phyloP scores from a whole-genome alignment of 37 sponge, comb jelly and placozoan genomes.

The Geodia barretti region DNA sequence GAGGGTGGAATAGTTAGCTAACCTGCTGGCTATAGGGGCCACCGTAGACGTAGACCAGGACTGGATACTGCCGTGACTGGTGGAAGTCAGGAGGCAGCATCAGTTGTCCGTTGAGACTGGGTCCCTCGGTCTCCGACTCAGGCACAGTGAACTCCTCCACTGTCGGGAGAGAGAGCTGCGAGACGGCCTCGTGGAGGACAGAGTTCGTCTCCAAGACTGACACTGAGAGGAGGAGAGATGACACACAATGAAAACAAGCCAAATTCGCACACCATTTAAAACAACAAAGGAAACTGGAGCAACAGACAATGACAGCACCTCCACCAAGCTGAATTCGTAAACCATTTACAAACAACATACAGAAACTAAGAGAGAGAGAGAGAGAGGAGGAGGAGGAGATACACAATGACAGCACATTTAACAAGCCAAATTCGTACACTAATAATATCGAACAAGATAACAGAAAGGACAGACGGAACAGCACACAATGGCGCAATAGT shows the following conservation, averaged over 20 bases:
- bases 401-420: too few species aligned
- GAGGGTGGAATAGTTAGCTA: neutral
- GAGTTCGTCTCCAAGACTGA: slow-evolving; percentile 22
- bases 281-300: too few species aligned
- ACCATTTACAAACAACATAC: neutral
- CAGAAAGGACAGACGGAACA: too few species aligned
- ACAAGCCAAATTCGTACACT: too few species aligned
- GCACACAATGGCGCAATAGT: too few species aligned
- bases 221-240: slow-evolving; percentile 6
- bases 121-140: slow-evolving; percentile 5
- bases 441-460: too few species aligned
- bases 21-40: slow-evolving; percentile 81
- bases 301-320: too few species aligned
- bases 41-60: slow-evolving; percentile 78
- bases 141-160: slow-evolving; percentile 33
- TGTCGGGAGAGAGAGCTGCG: slow-evolving; percentile 23
- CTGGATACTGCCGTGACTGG: slow-evolving; percentile 50
- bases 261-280: too few species aligned
- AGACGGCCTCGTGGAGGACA: neutral
- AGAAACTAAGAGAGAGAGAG: neutral
- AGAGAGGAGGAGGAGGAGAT: neutral
- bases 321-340: too few species aligned
- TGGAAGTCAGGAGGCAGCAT: slow-evolving; percentile 54
- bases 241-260: too few species aligned
- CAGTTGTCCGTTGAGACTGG: slow-evolving; percentile 50